Evolutionary conservation across 1,140 invertebrate genomes (phyloP).

Genomic region (Oryzaephilus surinamensis): DNA sequence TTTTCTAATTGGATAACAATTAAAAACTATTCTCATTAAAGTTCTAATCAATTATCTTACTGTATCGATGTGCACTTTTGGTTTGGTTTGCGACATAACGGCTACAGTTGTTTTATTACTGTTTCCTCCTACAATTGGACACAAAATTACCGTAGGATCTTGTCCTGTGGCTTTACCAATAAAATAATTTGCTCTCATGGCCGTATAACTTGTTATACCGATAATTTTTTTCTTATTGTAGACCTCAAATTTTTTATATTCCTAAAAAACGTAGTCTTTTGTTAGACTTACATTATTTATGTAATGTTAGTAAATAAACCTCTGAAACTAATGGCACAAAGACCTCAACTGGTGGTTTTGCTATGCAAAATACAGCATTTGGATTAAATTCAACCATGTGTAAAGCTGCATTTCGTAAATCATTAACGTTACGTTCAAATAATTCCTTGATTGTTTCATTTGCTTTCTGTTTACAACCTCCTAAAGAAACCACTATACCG

Average conservation of each 20-base stretch:
- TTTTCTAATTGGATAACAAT: background rate
- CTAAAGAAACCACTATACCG: constrained; percentile 25
- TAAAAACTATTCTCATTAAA: background rate
- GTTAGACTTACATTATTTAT: constrained; percentile 1
- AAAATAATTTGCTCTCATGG: constrained; percentile 25
- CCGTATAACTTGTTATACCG: constrained; percentile 23
- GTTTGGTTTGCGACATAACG: constrained; percentile 23
- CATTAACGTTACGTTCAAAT: constrained; percentile 28
- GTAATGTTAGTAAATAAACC: too few species aligned
- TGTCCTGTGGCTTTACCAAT: constrained; percentile 14
- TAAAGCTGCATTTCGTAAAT: constrained; percentile 22
- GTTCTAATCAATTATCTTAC: constrained; percentile 13
- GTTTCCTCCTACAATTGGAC: constrained; percentile 24
- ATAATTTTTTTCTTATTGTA: constrained; percentile 29
- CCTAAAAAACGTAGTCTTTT: constrained; percentile 15
- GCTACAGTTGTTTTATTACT: constrained; percentile 20
- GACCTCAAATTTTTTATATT: constrained; percentile 26
- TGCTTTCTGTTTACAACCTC: constrained; percentile 21
- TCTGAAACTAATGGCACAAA: constrained; percentile 30
- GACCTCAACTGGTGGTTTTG: constrained; percentile 28
- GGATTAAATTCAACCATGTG: constrained; percentile 30
- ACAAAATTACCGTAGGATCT: constrained; percentile 18
- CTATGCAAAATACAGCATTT: constrained; percentile 26
- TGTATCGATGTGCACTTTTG: constrained; percentile 14
- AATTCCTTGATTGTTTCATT: constrained; percentile 17